A percentile compares a stretch with the other conserved stretches of the same genome.
phyloP scores from a whole-genome alignment of 2,888 invertebrate genomes.

The Folsomia manolachei region DNA sequence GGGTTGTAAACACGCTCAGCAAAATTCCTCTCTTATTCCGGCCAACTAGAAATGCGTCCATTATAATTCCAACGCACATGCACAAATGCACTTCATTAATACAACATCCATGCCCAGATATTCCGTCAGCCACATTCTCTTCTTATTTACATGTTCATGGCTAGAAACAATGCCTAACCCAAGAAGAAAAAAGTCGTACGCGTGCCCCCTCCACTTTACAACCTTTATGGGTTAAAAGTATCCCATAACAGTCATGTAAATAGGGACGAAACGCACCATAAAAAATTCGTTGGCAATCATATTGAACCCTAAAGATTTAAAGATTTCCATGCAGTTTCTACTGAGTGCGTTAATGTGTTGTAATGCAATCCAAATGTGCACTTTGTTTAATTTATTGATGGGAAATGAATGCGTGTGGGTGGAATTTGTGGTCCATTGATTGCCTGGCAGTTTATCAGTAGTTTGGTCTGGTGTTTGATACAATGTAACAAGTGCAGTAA shows the following conservation, averaged over 20 bases:
- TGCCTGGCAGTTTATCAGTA: no score
- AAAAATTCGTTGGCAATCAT: constrained; percentile 27
- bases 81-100: neutral
- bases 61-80: constrained; percentile 11
- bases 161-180: neutral
- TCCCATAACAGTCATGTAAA: constrained; percentile 37
- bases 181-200: neutral
- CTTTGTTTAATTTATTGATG: constrained; percentile 14
- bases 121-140: no score
- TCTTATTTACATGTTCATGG: neutral
- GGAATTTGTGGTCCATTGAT: neutral
- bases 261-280: constrained; percentile 35
- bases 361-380: neutral
- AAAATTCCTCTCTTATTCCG: constrained; percentile 31
- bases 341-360: neutral
- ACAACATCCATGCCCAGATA: no score
- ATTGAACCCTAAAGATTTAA: constrained; percentile 4
- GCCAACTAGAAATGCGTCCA: neutral
- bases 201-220: neutral
- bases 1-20: constrained; percentile 40
- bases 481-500: neutral
- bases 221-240: constrained; percentile 17
- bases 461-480: no score
- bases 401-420: neutral
- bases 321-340: neutral